phyloP scores from a whole-genome alignment of 2,888 invertebrate species.

The Artemia sp. region DNA sequence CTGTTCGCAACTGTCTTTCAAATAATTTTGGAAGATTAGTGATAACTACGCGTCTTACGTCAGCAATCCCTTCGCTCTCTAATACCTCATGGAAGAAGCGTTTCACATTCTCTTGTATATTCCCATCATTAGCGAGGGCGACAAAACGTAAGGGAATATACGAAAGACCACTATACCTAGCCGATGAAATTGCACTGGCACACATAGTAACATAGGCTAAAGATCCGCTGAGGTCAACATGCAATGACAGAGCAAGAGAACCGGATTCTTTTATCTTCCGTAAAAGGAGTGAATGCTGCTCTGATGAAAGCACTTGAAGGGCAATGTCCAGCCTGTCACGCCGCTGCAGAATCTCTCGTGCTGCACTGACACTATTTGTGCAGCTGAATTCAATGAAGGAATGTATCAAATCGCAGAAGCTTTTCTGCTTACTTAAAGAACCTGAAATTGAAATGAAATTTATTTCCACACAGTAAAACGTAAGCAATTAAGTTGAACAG shows the following conservation, averaged over 20 bases:
- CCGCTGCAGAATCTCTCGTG: no score
- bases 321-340: no score
- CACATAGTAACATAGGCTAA: background rate
- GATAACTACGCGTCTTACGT: slow-evolving; percentile 17
- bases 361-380: no score
- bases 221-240: background rate
- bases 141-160: background rate
- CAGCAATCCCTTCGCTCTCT: slow-evolving; percentile 19
- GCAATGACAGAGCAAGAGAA: background rate
- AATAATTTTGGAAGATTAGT: slow-evolving; percentile 18
- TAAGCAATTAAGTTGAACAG: no score
- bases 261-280: background rate
- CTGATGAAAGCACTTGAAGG: background rate
- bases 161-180: background rate
- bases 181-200: background rate
- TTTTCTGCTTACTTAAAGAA: no score
- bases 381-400: no score
- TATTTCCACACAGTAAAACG: no score
- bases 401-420: no score
- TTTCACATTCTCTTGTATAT: background rate
- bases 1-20: slow-evolving; percentile 15
- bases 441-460: no score
- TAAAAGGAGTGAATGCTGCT: background rate
- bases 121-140: background rate
- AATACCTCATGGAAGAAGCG: slow-evolving; percentile 7